A percentile compares a stretch with the other conserved stretches of the same genome.
Evolutionary conservation across 2,888 invertebrate species (phyloP).

Genomic region (Uropetala carovei): DNA sequence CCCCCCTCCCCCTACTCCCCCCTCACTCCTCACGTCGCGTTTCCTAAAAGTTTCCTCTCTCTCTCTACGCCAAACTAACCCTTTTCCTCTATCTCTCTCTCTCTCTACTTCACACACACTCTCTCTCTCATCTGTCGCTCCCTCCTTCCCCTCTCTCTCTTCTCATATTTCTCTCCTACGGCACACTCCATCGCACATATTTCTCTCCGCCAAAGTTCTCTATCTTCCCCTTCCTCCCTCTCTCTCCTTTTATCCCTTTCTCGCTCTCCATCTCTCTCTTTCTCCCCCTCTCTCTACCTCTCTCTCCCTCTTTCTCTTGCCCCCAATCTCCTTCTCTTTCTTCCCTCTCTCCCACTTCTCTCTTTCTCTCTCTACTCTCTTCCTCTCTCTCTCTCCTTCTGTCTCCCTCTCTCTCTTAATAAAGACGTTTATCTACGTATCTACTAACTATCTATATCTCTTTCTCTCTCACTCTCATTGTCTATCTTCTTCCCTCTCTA

Average conservation of each 20-base stretch:
- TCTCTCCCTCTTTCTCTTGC: neutral
- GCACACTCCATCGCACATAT: neutral
- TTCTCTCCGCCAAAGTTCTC: neutral
- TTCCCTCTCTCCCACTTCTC: neutral
- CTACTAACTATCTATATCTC: neutral
- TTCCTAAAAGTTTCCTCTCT: neutral
- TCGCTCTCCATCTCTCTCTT: neutral
- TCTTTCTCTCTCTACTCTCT: neutral
- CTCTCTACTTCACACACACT: neutral
- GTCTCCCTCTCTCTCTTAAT: neutral
- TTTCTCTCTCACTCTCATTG: no score
- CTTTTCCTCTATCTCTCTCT: neutral
- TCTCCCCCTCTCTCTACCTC: neutral
- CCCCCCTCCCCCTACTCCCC: neutral
- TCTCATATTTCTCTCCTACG: neutral
- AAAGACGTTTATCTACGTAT: neutral
- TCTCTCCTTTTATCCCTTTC: neutral
- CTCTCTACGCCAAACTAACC: neutral
- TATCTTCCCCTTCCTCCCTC: neutral
- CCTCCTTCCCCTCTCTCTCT: neutral
- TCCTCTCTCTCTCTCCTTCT: neutral
- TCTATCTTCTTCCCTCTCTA: neutral
- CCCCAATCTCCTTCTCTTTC: neutral
- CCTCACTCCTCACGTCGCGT: neutral
- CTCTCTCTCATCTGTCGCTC: neutral